Conservation (phyloP, 2,888 invertebrate species). For the Nudaria mundana region DNA sequence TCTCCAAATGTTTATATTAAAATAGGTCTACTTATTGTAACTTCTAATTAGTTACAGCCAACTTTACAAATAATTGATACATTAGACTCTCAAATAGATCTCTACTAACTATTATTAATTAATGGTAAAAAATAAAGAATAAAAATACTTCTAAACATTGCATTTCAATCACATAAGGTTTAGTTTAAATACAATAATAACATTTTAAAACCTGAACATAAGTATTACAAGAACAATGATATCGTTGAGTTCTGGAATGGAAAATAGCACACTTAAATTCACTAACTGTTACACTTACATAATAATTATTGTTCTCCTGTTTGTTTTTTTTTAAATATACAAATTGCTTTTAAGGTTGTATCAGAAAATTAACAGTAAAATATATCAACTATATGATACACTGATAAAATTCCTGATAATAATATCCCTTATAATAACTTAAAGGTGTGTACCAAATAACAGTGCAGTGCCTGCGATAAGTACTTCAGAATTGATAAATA, state of each 20-base stretch:
- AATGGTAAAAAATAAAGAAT: conserved; percentile 82
- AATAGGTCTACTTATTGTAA: conserved; percentile 81
- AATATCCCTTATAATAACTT: conserved; percentile 72
- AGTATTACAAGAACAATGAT: conserved; percentile 79
- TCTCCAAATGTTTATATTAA: conserved; percentile 81
- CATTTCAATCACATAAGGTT: conserved; percentile 82
- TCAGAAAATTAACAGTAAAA: conserved; percentile 79
- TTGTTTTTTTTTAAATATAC: conserved; percentile 79
- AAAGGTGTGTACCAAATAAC: conserved; percentile 77
- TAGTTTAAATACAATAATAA: conserved; percentile 80
- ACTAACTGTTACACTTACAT: conserved; percentile 81
- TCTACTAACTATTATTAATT: conserved; percentile 80
- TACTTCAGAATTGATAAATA: conserved; percentile 63
- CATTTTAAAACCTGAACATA: conserved; percentile 79
- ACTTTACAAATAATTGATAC: conserved; percentile 82
- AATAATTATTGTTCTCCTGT: conserved; percentile 81
- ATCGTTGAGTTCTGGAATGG: conserved; percentile 81
- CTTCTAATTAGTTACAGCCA: conserved; percentile 81
- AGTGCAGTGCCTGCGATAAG: conserved; percentile 74
- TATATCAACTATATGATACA: conserved; percentile 71
- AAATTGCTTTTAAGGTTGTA: conserved; percentile 76
- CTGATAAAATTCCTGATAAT: conserved; percentile 69
- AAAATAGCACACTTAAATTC: conserved; percentile 82
- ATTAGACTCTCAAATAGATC: conserved; percentile 82
- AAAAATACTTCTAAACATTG: conserved; percentile 82